Evolutionary conservation across 2,888 invertebrate genomes (phyloP).

Genomic region (Ophonus ardosiacus): DNA sequence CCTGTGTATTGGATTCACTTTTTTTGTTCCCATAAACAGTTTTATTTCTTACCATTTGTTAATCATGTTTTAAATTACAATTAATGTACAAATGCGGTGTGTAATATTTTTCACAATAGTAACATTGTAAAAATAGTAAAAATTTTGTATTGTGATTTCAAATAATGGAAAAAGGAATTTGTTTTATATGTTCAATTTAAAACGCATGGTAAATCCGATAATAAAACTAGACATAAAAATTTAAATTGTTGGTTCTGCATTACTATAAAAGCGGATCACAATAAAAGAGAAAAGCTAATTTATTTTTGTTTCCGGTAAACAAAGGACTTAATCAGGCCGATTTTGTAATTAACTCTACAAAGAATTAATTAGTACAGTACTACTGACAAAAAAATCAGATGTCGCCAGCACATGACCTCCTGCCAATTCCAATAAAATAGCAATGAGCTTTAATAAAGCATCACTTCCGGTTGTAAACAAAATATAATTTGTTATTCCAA

Average conservation of each 20-base stretch:
- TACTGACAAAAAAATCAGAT: neutral
- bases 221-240: neutral
- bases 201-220: neutral
- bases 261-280: neutral
- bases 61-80: constrained; percentile 21
- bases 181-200: neutral
- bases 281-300: neutral
- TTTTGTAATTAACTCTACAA: neutral
- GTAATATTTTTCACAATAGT: neutral
- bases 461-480: too few species aligned
- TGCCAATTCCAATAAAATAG: too few species aligned
- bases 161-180: neutral
- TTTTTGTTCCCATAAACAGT: neutral
- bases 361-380: neutral
- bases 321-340: neutral
- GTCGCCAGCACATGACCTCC: too few species aligned
- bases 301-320: neutral
- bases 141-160: neutral
- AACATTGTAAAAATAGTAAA: neutral
- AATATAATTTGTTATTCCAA: too few species aligned
- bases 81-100: constrained; percentile 19
- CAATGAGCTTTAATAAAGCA: too few species aligned
- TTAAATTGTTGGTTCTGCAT: neutral
- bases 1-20: constrained; percentile 13
- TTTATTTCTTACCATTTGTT: neutral